Percentiles rank a stretch among this genome's conserved stretches.
These are phyloP conservation scores for Falco naumanni DNA, from an alignment of 2,797 vertebrate genomes.

Conservation along the genomic window DNA sequence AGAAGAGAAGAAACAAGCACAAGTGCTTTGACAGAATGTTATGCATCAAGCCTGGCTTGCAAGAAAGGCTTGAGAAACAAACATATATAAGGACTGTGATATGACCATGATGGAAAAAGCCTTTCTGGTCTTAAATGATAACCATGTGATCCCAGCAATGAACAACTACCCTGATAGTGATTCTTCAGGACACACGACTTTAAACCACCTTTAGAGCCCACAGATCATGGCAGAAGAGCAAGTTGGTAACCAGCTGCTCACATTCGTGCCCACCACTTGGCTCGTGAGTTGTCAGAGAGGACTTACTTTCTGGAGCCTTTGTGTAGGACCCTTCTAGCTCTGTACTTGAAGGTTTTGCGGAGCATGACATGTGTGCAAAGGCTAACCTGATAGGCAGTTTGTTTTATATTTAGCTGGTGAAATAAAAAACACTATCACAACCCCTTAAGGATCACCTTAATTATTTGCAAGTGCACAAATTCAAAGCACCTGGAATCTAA, in stretches of 20 bases:
- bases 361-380: neutral
- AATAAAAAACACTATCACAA: neutral
- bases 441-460: neutral
- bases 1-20: neutral
- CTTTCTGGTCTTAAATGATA: neutral
- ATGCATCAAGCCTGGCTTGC: neutral
- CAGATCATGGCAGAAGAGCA: neutral
- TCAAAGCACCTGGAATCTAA: neutral
- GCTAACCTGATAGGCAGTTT: neutral
- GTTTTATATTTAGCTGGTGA: neutral
- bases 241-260: neutral
- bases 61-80: neutral
- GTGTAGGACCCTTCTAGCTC: neutral
- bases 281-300: neutral
- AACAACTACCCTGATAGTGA: neutral
- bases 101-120: neutral
- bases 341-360: neutral
- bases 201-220: neutral
- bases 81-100: neutral
- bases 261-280: neutral
- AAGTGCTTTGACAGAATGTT: neutral
- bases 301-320: neutral
- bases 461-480: neutral
- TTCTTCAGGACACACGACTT: neutral
- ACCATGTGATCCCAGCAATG: neutral